A percentile compares a stretch with the other conserved stretches of the same genome.
These are phyloP conservation scores for Athrips mouffetella DNA, from an alignment of 2,888 invertebrate genomes.

Conservation along the genomic window DNA sequence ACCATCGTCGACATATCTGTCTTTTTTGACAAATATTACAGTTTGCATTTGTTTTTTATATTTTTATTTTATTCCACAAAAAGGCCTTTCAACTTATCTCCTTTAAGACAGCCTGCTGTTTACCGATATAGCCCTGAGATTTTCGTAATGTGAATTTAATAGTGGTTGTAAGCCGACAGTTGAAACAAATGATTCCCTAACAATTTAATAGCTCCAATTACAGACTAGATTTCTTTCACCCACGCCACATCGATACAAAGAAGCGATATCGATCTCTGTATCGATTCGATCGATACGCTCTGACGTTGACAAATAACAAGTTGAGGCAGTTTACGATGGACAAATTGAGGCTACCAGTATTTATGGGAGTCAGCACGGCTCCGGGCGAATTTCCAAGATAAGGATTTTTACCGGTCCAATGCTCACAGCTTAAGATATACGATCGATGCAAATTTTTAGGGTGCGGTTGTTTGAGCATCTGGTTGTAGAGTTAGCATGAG, in stretches of 20 bases:
- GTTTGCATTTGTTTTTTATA: too few species aligned
- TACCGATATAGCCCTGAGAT: too few species aligned
- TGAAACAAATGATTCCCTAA: too few species aligned
- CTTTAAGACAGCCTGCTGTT: too few species aligned
- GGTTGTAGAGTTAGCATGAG: too few species aligned
- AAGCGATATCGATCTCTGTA: conserved; percentile 62
- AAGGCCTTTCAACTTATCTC: too few species aligned
- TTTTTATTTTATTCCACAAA: too few species aligned
- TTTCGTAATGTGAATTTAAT: too few species aligned
- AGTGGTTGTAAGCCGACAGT: too few species aligned
- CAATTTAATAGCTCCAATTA: conserved; percentile 3
- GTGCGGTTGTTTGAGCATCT: neutral
- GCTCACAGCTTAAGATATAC: neutral
- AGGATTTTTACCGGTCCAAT: conserved; percentile 26
- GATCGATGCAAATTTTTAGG: conserved; percentile 32
- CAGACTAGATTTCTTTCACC: conserved; percentile 12
- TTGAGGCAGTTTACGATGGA: conserved; percentile 57
- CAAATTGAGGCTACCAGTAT: conserved; percentile 67
- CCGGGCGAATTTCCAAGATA: conserved; percentile 39
- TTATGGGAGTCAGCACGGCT: conserved; percentile 46
- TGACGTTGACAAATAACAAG: conserved; percentile 71
- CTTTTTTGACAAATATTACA: too few species aligned
- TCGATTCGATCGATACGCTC: conserved; percentile 52
- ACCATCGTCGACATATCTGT: too few species aligned
- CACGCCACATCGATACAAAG: conserved; percentile 18